Evolutionary conservation across 2,797 vertebrate genomes (phyloP), one percentile per base, ranked within the genome.

Genomic region (Ambastaia sidthimunki): DNA sequence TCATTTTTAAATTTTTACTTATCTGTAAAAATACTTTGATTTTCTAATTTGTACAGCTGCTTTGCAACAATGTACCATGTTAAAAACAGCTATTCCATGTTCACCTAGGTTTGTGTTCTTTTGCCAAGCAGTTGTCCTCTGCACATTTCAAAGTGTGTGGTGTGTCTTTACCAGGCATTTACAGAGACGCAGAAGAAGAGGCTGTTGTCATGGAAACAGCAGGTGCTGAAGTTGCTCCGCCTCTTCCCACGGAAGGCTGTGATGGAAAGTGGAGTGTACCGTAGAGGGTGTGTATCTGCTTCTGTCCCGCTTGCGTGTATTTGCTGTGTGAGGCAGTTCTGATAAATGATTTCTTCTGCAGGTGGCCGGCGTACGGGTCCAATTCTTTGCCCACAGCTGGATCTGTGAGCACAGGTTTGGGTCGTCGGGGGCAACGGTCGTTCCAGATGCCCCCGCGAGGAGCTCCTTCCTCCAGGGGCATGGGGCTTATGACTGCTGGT

Each of bases 381-480:
- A 97, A 97, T 92, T 98, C 96, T 59, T 95, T 98, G 91, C 97
- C 96, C 95, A 97, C 96, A 97, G 96, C 96, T 90, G 96, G 96
- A 87, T 98, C 96, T 97, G 96, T 97, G 95, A 94, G 95, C 88
- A 95, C 93, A 92, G 93, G 95, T 70, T 93, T 96, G 83, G 94
- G 91, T 57, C 93, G 96, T 18, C 89, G 96, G 80, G 96, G 95
- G 63, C 95, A 95, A 85, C 95, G 96, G 82, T 95, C 92, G 88
- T 97, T 98, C 87, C 96, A 93, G 83, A 93, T 97, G 93, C 94
- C 96, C 83, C 94, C 96, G 18, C 94, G 96, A 47, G 95, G 94
- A 78, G 63, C 79, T 15, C 92, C 96, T 65, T 93, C 95, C 11
- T 93, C 96, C 0, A 88, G 93, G 65, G 94, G 95, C 83, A 94